phyloP scores from a whole-genome alignment of 2,797 vertebrate species.

The Myotis daubentonii region DNA sequence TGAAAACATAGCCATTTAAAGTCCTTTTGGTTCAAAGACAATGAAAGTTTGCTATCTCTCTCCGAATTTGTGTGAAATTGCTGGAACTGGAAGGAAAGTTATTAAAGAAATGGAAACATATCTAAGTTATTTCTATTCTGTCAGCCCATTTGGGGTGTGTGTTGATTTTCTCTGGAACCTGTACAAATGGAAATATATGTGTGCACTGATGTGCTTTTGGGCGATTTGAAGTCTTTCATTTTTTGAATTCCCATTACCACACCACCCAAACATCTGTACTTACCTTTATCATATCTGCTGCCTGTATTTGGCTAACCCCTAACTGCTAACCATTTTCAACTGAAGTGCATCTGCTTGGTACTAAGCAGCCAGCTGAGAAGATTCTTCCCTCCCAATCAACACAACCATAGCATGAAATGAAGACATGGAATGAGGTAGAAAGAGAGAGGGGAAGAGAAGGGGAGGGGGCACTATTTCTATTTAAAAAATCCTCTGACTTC shows the following conservation, averaged over 20 bases:
- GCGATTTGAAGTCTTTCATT: constrained; percentile 62
- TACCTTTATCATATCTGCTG: constrained; percentile 82
- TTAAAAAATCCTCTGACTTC: constrained; percentile 81
- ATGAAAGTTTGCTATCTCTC: not conserved
- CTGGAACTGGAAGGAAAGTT: constrained; percentile 33
- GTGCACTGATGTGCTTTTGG: constrained; percentile 16
- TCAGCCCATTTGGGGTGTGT: constrained; percentile 47
- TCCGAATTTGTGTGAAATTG: constrained; percentile 27
- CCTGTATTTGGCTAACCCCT: constrained; percentile 79
- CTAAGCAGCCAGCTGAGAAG: constrained; percentile 84
- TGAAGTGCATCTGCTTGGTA: constrained; percentile 81
- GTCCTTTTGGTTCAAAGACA: constrained; percentile 43
- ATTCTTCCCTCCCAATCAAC: constrained; percentile 86
- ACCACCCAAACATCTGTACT: constrained; percentile 76
- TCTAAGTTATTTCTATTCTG: constrained; percentile 55
- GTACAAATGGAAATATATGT: constrained; percentile 65
- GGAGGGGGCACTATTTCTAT: constrained; percentile 50
- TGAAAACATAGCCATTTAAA: constrained; percentile 15
- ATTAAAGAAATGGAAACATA: constrained; percentile 62
- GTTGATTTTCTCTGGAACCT: constrained; percentile 61
- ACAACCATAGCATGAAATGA: constrained; percentile 88
- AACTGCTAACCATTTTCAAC: constrained; percentile 80
- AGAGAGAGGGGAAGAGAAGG: constrained; percentile 53
- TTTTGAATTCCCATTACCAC: constrained; percentile 59
- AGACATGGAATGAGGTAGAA: constrained; percentile 77